Percentiles rank a stretch among this genome's conserved stretches.
These are phyloP conservation scores for Muscina levida DNA, from an alignment of 2,888 invertebrate species.

Conservation along the genomic window DNA sequence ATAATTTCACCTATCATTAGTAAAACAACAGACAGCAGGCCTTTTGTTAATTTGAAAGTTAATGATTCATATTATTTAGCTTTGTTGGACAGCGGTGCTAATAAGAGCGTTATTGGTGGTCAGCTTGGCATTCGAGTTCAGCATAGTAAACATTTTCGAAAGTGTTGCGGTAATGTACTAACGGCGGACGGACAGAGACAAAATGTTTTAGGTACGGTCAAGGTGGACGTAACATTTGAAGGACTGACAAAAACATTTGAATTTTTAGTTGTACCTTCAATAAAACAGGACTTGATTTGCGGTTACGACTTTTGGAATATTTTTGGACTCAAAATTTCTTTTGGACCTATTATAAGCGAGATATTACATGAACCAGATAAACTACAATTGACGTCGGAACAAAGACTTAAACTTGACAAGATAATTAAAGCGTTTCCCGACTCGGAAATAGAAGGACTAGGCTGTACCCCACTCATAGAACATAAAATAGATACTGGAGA, in stretches of 20 bases:
- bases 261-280: conserved; percentile 30
- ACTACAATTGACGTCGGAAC: not conserved
- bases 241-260: conserved; percentile 1
- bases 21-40: not conserved
- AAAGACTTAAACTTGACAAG: not conserved
- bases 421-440: not conserved
- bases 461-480: conserved; percentile 13
- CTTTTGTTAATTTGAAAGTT: not conserved
- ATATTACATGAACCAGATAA: not conserved
- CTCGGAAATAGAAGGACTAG: conserved; percentile 6
- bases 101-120: conserved; percentile 12
- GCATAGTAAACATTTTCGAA: not conserved
- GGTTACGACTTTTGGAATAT: conserved; percentile 14
- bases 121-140: not conserved
- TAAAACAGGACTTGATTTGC: conserved; percentile 31
- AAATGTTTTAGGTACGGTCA: conserved; percentile 6
- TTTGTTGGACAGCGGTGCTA: conserved; percentile 2
- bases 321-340: conserved; percentile 3
- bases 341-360: not conserved
- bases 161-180: conserved; percentile 8
- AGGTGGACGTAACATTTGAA: not conserved
- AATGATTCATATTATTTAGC: not conserved
- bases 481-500: conserved; percentile 18
- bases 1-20: conserved; percentile 11
- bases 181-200: conserved; percentile 34